phyloP scores from a whole-genome alignment of 1,140 invertebrate genomes.

The Penaeus indicus region DNA sequence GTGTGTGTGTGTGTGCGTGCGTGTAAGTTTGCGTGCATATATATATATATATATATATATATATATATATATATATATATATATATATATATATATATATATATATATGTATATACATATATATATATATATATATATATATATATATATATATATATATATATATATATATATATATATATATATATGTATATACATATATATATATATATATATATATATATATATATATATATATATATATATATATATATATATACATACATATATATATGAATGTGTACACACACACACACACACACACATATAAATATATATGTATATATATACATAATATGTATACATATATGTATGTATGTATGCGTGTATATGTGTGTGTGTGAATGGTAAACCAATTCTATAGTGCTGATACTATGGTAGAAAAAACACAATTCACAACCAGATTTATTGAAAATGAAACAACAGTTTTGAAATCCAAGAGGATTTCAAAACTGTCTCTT shows the following conservation, averaged over 20 bases:
- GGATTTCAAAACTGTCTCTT: no score
- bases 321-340: background rate
- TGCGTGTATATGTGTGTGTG: background rate
- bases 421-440: no score
- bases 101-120: background rate
- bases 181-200: slow-evolving; percentile 15
- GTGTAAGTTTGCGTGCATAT: background rate
- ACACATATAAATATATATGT: background rate
- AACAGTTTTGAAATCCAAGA: no score
- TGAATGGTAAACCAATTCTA: no score
- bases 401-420: no score
- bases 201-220: slow-evolving; percentile 1
- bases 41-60: slow-evolving; percentile 22
- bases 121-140: slow-evolving; percentile 1
- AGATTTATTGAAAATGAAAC: no score
- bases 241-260: slow-evolving; percentile 17
- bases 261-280: background rate
- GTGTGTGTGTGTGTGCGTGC: background rate
- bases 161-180: slow-evolving; percentile 18
- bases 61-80: slow-evolving; percentile 12
- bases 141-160: slow-evolving; percentile 19
- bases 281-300: background rate
- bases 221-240: slow-evolving; percentile 16
- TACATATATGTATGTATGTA: slow-evolving; percentile 8
- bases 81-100: slow-evolving; percentile 22